Conservation (phyloP, 2,797 vertebrate genomes). For the Emydoidea blandingii region DNA sequence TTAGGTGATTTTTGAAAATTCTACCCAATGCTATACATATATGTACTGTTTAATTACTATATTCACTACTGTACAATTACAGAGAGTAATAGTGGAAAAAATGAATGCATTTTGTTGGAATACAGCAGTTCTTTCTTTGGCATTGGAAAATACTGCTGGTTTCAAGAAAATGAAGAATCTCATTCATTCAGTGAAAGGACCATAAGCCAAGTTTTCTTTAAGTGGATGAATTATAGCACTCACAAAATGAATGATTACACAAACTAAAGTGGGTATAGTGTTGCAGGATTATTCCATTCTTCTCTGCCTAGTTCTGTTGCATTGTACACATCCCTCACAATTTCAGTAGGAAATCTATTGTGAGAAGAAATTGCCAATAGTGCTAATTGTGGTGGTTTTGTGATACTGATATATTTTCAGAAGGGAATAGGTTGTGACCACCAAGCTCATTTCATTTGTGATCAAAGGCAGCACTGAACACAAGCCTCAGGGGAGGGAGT, state of each 20-base stretch:
- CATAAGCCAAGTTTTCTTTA: slow-evolving; percentile 16
- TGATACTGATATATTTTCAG: background rate
- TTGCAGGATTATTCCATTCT: background rate
- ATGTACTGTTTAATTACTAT: slow-evolving; percentile 5
- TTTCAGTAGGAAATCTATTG: background rate
- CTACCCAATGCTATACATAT: background rate
- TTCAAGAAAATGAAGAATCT: slow-evolving; percentile 51
- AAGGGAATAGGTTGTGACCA: background rate
- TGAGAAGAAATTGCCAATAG: background rate
- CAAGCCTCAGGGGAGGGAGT: background rate
- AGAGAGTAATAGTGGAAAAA: background rate
- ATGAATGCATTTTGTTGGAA: background rate
- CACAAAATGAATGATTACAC: background rate
- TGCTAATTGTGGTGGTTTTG: background rate
- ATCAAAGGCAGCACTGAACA: background rate
- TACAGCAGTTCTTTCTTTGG: slow-evolving; percentile 33
- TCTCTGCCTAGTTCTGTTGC: background rate
- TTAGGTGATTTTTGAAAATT: background rate
- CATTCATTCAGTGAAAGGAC: slow-evolving; percentile 23
- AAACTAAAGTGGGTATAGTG: background rate
- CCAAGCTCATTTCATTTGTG: background rate
- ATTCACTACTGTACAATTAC: slow-evolving; percentile 22
- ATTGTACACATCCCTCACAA: background rate
- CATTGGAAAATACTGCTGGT: slow-evolving; percentile 27
- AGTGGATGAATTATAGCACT: background rate